Base-by-base conservation (phyloP, 2,888 invertebrate species). In the Falcaria lacertinaria region DNA sequence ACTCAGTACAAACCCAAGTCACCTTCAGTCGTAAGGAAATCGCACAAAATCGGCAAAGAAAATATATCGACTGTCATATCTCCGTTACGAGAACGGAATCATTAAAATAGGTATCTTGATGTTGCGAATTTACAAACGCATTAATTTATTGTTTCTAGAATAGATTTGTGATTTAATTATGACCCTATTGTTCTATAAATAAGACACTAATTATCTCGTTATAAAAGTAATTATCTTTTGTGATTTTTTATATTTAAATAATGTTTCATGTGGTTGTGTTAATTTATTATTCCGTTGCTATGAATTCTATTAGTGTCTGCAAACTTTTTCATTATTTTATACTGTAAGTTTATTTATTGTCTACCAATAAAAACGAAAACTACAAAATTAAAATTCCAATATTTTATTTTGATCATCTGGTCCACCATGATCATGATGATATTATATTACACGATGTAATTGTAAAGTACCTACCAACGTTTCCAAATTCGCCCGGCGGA, bases 81-180 rank as follows among this genome's bases (percentile, higher is more conserved):
- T n/a, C 89, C 89, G 0, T 52, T 89, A 15, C 69, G 89, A 33
- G 89, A 89, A 60, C 75, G 89, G 38, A 89, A 89, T 61, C 79
- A 85, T 61, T 80, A 45, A 34, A 13, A 15, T 8, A 22, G 7
- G 8, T 11, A 1, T 7, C 32, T n/a, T 32, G 2, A 13, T 13
- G 2, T 17, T 1, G 17, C 19, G 19, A 4, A n/a, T 19, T 19
- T 19, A 19, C 19, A 6, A 19, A 19, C 19, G 6, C 3, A 19
- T 19, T 19, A 19, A 4, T 3, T 19, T 19, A 4, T 6, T 19
- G 19, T 25, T 11, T 22, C 7, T 11, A 11, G 28, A 28, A 28
- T 1, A 28, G 11, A 28, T 28, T 2, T 28, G 11, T 28, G n/a
- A n/a, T 28, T 1, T 28, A 11, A 28, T 28, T 11, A 11, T 28